Base-by-base conservation (phyloP, 1,140 invertebrate species). In the Drosophila ohnishii region DNA sequence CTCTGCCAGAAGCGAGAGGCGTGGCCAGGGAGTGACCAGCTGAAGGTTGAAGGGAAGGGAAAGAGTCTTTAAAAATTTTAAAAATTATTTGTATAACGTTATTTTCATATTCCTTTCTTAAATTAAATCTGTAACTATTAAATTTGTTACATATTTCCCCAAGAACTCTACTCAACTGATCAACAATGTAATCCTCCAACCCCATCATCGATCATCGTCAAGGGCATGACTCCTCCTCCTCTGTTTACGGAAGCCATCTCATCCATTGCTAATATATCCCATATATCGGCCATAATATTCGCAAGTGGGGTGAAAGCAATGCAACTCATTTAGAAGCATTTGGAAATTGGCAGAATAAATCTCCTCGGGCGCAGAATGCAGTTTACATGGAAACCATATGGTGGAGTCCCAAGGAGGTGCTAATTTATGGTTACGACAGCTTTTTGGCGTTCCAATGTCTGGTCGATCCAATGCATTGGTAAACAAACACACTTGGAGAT, bases 341-440 rank as follows among this genome's bases (percentile, higher is more conserved):
- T 55, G n/a, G 53, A 58, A 86, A 86, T 81, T 75, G 63, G 71
- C 78, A 82, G 60, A 86, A 86, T 87, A 87, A 87, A 87, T 87
- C 83, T 82, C 34, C 40, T 81, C 82, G 70, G 39, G 45, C 48
- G 77, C 81, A 84, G 55, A 77, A 67, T 85, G 81, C 81, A 80
- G 64, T 74, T 78, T 84, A 62, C 72, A 79, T 71, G 53, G 34
- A 60, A 80, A 67, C 83, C 83, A 86, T 86, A 86, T 87, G 83
- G 83, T 81, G 55, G 60, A 84, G 61, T 71, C 70, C 59, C 59
- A 67, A 69, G 78, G 66, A 86, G 82, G 78, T 86, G 78, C 56
- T 86, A 86, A 81, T 86, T 86, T 81, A 86, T 81, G 82, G 59
- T 85, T 71, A 85, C 82, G 73, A 85, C 82, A 80, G 69, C 82